Evolutionary conservation across 2,797 vertebrate species (phyloP).

Genomic region (Pangasius larnaudii): DNA sequence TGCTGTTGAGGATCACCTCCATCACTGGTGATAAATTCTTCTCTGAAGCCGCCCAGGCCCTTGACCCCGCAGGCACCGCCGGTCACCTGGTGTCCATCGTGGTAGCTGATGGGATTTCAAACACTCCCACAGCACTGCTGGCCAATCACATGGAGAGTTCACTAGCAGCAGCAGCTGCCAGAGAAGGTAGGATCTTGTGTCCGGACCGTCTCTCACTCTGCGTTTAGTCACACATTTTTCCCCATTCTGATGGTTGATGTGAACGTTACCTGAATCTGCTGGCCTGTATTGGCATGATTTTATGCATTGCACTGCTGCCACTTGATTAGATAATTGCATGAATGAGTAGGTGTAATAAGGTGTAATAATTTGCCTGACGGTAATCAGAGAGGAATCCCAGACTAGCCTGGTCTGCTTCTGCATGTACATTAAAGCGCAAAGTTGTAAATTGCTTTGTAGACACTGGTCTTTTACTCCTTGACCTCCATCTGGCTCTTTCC

Average conservation of each 20-base stretch:
- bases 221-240: background rate
- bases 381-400: background rate
- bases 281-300: background rate
- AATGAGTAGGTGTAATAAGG: too few relatives aligned
- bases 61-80: slow-evolving; percentile 72
- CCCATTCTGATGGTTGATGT: background rate
- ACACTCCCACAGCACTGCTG: slow-evolving; percentile 75
- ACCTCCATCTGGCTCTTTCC: background rate
- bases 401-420: background rate
- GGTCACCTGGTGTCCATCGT: slow-evolving; percentile 81
- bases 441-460: background rate
- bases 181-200: slow-evolving; percentile 67
- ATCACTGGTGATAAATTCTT: slow-evolving; percentile 74
- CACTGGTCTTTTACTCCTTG: background rate
- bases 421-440: background rate
- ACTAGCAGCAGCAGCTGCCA: slow-evolving; percentile 71
- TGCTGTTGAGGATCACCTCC: slow-evolving; percentile 75
- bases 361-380: background rate
- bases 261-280: background rate
- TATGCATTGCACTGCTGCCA: background rate
- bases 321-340: background rate
- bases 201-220: background rate
- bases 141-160: slow-evolving; percentile 81
- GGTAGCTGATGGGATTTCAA: slow-evolving; percentile 72
- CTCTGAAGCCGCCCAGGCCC: slow-evolving; percentile 60